Base-by-base conservation (phyloP, 2,797 vertebrate genomes). In the Philypnodon macrostomus region DNA sequence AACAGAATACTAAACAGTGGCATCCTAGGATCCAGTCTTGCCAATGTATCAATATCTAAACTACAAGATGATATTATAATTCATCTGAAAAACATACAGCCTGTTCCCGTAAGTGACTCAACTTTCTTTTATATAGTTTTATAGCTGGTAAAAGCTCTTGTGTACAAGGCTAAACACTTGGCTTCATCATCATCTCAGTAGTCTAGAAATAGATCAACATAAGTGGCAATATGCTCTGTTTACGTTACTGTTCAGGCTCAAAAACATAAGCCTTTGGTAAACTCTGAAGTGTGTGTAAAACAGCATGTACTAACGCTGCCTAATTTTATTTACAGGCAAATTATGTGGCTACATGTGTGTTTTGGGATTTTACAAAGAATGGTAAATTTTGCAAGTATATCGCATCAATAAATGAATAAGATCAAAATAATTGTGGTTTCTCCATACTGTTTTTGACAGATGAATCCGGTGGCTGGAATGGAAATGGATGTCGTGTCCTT, bases 1-100 rank as follows among this genome's bases (percentile, higher is more conserved):
- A 0, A 26, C 1, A 68, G 63, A 7, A 74, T 1, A 76, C 85
- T 99, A 29, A 93, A 91, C 67, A 98, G 96, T 50, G 92, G 86
- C 7, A 90, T 99, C 67, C 85, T 98, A 63, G 91, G 92, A 47
- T 90, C 93, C 7, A 96, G 91, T 63, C 92, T 97, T 63, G 85
- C 88, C 47, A 97, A 97, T 64, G 67, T 97, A 54, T 91, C 92
- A n/a, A 48, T 98, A 70, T 80, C 51, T 12, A 87, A 90, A 32
- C 87, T 98, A 60, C 75, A 60, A 30, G 79, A 90, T 6, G 84
- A 92, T 0, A 84, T 98, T 48, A 73, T 85, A 5, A 85, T 99
- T 44, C 71, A 58, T 8, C 78, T 99, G 68, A 92, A 73, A 74
- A 93, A 92, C 66, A 79, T 60, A 17, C 67, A 63, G 37, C 69